phyloP scores from a whole-genome alignment of 2,888 invertebrate species.

The Pachycephus smyrnensis region DNA sequence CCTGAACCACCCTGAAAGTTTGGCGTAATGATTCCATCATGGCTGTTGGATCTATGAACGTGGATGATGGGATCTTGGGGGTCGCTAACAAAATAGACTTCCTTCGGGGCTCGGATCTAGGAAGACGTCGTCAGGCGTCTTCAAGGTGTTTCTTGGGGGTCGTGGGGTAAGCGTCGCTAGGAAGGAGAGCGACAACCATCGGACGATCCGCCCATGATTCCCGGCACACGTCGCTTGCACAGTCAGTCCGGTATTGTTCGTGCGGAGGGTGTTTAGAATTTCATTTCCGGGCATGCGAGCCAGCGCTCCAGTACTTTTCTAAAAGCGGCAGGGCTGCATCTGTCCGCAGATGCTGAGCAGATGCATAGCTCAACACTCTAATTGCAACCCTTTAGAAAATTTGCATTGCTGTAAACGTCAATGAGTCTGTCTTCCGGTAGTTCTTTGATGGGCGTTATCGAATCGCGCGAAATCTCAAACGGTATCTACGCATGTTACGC shows the following conservation, averaged over 20 bases:
- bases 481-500: too few species aligned
- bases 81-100: too few species aligned
- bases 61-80: too few species aligned
- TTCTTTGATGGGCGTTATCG: too few species aligned
- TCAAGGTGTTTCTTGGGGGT: too few species aligned
- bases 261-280: conserved; percentile 61
- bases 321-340: conserved; percentile 44
- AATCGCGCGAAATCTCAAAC: too few species aligned
- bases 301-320: conserved; percentile 30
- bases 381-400: conserved; percentile 51
- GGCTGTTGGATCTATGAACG: too few species aligned
- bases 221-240: conserved; percentile 6
- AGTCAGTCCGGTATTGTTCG: conserved; percentile 17
- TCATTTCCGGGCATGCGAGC: conserved; percentile 59
- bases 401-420: conserved; percentile 32
- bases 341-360: conserved; percentile 62
- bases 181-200: background rate
- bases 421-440: too few species aligned
- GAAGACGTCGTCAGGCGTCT: too few species aligned
- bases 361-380: conserved; percentile 41
- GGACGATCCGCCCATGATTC: conserved; percentile 3
- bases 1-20: background rate
- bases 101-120: too few species aligned
- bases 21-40: background rate
- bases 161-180: too few species aligned